phyloP scores from a whole-genome alignment of 2,113 vertebrate genomes.

The Meleagris gallopavo region DNA sequence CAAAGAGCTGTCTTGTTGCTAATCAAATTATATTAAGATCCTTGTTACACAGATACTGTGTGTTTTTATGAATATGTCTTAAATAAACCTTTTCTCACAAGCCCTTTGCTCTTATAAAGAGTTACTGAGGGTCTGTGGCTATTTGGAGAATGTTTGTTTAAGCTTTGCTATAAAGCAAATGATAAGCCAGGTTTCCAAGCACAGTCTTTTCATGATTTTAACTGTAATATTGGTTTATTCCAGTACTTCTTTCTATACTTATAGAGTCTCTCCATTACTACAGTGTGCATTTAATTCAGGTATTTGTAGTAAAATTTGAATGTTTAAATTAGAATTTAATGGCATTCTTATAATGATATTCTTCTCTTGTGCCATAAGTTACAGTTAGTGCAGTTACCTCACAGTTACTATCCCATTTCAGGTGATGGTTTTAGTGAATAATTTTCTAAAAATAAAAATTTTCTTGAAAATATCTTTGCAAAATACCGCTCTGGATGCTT shows the following conservation, averaged over 20 bases:
- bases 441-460: background rate
- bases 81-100: background rate
- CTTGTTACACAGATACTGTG: background rate
- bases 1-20: background rate
- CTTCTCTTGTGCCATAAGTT: background rate
- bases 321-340: background rate
- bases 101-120: background rate
- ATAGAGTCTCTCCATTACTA: background rate
- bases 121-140: background rate
- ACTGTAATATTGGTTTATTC: background rate
- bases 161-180: background rate
- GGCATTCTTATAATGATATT: background rate
- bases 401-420: background rate
- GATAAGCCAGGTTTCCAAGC: background rate
- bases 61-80: background rate
- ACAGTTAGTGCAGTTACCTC: background rate
- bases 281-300: background rate
- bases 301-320: background rate
- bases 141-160: background rate
- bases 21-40: background rate
- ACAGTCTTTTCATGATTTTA: background rate
- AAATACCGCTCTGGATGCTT: background rate
- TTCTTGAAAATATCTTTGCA: background rate
- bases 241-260: background rate
- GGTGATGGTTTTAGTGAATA: background rate